Evolutionary conservation across 2,797 vertebrate genomes (phyloP), one percentile per base, ranked within the genome.

Genomic region (Peromyscus melanophrys): DNA sequence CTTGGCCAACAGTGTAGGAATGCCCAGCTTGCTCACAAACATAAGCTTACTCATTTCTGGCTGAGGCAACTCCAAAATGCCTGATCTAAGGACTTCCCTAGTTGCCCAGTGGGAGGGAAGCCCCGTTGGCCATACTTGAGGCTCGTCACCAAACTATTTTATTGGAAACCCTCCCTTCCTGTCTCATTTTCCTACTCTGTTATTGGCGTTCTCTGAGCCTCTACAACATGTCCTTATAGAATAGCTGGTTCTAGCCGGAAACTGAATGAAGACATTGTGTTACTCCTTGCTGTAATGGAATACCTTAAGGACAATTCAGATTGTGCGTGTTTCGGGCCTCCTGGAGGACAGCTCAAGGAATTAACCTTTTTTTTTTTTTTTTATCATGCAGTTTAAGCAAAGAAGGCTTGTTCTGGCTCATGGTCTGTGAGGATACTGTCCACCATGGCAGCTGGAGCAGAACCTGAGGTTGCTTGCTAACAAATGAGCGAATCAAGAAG

Each of bases 121-220:
- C n/a, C 40, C n/a, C 3, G 0, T 1, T 43, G 29, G 61, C 37
- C 14, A 8, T 0, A 0, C 19, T 7, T 37, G 63, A 52, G 23
- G 4, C 37, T 57, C 31, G 1, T 46, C 23, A 12, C 21, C 16
- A 0, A 7, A 4, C 14, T 12, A 27, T 40, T 65, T 27, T 76
- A 29, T 8, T 73, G 49, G 34, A 43, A 8, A 2, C 19, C 75
- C 65, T 77, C 75, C 17, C 2, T 25, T 40, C 34, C 27, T 25
- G 7, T 57, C 25, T 83, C 40, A 0, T 9, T 4, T 19, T 4
- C 63, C 27, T 52, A 0, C 12, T 52, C 52, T 52, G 52, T 52
- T n/a, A 1, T 43, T 37, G 13, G 10, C 25, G 6, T 46, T 34
- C 34, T 19, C 14, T 55, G 43, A 11, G 10, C 29, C 43, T 17